A percentile compares a stretch with the other conserved stretches of the same genome.
These are phyloP conservation scores for Eufriesea mexicana DNA, from an alignment of 1,140 invertebrate genomes.

Conservation along the genomic window DNA sequence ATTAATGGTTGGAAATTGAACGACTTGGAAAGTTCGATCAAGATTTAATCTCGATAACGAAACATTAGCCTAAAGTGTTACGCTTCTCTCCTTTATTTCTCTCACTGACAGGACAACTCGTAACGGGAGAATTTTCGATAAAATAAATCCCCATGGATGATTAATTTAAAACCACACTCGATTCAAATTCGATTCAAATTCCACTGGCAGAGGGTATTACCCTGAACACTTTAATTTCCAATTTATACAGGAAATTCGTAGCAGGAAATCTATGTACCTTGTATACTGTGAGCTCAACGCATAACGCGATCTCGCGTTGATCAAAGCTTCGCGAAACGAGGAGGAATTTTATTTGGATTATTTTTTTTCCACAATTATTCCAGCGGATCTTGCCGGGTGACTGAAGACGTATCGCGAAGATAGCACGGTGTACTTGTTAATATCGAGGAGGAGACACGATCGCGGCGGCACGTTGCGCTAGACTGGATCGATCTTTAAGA, in stretches of 20 bases:
- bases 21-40: background rate
- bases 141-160: background rate
- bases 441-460: slow-evolving; percentile 31
- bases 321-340: background rate
- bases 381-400: background rate
- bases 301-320: background rate
- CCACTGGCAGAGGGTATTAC: too few species aligned
- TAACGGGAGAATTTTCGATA: background rate
- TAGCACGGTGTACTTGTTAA: background rate
- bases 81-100: background rate
- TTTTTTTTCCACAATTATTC: background rate
- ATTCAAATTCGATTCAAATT: too few species aligned
- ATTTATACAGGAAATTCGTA: too few species aligned
- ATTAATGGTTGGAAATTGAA: background rate
- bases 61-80: background rate
- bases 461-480: slow-evolving; percentile 35
- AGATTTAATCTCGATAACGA: background rate
- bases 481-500: slow-evolving; percentile 59
- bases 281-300: background rate
- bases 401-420: background rate
- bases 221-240: too few species aligned
- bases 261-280: too few species aligned
- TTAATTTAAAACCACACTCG: background rate
- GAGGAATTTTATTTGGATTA: background rate
- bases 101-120: background rate